Percentiles rank a stretch among this genome's conserved stretches.
Evolutionary conservation across 2,888 invertebrate genomes (phyloP).

Genomic region (Papilio elwesi): DNA sequence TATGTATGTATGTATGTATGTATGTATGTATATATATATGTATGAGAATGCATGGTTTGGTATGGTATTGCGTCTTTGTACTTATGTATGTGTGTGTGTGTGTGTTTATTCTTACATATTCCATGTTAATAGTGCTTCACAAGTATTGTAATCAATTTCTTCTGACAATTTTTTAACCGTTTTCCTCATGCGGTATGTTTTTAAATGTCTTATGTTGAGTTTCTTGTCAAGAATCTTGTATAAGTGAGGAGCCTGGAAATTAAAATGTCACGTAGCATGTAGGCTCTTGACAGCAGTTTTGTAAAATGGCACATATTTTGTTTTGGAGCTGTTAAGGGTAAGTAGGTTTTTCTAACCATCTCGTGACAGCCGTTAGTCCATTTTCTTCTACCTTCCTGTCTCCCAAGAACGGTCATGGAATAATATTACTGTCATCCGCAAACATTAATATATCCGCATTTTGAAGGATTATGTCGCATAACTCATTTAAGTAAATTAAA

Average conservation of each 20-base stretch:
- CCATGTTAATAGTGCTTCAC: conserved; percentile 30
- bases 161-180: not conserved
- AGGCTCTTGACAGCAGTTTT: too few relatives aligned
- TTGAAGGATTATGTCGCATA: not conserved
- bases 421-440: not conserved
- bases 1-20: too few relatives aligned
- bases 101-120: too few relatives aligned
- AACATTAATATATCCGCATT: conserved; percentile 1
- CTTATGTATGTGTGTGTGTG: too few relatives aligned
- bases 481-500: not conserved
- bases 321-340: conserved; percentile 8
- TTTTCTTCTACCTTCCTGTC: not conserved
- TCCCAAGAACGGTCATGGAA: not conserved
- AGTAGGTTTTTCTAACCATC: conserved; percentile 1
- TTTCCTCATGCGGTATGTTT: not conserved
- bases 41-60: too few relatives aligned
- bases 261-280: too few relatives aligned
- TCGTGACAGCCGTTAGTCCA: conserved; percentile 4
- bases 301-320: not conserved
- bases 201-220: not conserved
- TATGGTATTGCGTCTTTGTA: too few relatives aligned
- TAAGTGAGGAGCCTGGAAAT: not conserved
- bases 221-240: not conserved
- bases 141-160: not conserved
- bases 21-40: too few relatives aligned